phyloP scores from a whole-genome alignment of 2,888 invertebrate species.

The Pediacus dermestoides region DNA sequence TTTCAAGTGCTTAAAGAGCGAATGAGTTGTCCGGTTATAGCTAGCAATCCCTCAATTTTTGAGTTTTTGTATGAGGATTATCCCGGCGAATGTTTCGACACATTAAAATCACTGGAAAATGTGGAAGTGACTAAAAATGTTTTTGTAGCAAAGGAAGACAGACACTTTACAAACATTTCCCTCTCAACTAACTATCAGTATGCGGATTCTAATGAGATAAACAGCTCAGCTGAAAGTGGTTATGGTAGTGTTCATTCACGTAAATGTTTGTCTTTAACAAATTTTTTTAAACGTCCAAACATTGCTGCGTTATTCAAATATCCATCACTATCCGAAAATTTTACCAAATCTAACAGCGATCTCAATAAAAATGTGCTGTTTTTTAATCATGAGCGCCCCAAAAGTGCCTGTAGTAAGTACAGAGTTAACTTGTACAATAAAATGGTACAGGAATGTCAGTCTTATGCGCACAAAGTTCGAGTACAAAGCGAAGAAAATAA shows the following conservation, averaged over 20 bases:
- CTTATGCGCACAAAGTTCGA: constrained; percentile 24
- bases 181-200: too few relatives aligned
- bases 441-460: constrained; percentile 24
- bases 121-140: too few relatives aligned
- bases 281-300: constrained; percentile 31
- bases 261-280: constrained; percentile 18
- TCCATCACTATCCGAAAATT: constrained; percentile 15
- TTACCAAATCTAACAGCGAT: not conserved
- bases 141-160: too few relatives aligned
- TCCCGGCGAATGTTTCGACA: constrained; percentile 4
- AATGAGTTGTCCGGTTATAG: constrained; percentile 22
- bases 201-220: not conserved
- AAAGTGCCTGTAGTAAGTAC: not conserved
- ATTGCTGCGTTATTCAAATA: constrained; percentile 31
- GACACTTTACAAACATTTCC: too few relatives aligned
- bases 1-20: too few relatives aligned
- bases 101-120: too few relatives aligned
- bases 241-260: constrained; percentile 30
- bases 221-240: constrained; percentile 31
- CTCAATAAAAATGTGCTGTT: not conserved
- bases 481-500: constrained; percentile 14
- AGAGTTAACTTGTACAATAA: constrained; percentile 10
- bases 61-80: constrained; percentile 24
- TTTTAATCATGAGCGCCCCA: not conserved
- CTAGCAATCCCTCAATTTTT: constrained; percentile 17